Evolutionary conservation across 2,113 vertebrate genomes (phyloP), one percentile per base, ranked within the genome.

Genomic region (Ondatra zibethicus): DNA sequence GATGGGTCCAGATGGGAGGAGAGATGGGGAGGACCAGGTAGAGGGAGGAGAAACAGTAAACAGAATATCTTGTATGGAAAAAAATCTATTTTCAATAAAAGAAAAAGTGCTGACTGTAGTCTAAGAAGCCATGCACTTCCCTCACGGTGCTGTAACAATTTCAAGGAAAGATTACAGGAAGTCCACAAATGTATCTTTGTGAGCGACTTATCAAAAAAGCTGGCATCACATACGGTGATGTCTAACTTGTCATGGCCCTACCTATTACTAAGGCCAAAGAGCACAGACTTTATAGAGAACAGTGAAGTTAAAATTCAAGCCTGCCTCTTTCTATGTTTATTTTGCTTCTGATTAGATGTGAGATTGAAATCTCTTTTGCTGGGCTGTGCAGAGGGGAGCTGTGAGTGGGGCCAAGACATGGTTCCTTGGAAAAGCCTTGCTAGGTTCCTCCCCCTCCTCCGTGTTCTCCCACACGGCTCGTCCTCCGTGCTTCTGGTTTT

Each of bases 301-400:
- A 14, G 45, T 42, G 39, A 93, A 97, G 55, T 89, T 81, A 92
- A 95, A 95, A 75, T 72, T 91, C 88, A 97, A 91, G 97, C 89
- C 27, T 58, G 75, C 70, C 27, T 89, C 96, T 96, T 96, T 96
- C 96, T 97, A 25, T 97, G 88, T 97, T 81, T 92, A 58, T 88
- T 97, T 98, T 96, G 95, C 84, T 98, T 98, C 97, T 97, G 95
- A 98, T 95, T 95, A 97, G 97, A 76, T n/a, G 75, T 77, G 80
- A 94, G 95, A 97, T 94, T 50, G 97, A 47, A 86, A 47, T 68
- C 84, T 4, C 76, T 97, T 97, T 95, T 87, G 96, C 98, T 91
- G 33, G 68, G 92, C 92, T 86, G 84, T 82, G 89, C 91, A 92
- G 92, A 39, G 96, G 85, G 39, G 45, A 29, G 78, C 90, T 97